phyloP scores from a whole-genome alignment of 1,140 invertebrate genomes.

The Augochlora pura region DNA sequence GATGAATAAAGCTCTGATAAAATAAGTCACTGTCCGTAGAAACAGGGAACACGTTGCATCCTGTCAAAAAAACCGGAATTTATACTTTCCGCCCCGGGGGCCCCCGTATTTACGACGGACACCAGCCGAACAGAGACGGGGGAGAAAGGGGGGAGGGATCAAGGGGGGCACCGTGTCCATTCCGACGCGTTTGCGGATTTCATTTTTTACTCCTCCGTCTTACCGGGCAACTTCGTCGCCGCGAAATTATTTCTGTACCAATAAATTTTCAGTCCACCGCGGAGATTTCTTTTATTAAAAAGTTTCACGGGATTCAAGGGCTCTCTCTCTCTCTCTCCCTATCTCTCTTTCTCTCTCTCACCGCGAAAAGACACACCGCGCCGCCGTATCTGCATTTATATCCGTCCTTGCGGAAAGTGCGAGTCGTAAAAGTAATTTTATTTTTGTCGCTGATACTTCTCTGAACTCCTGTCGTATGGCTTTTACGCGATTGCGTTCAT shows the following conservation, averaged over 20 bases:
- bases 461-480: background rate
- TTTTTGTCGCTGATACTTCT: background rate
- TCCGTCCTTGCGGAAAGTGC: background rate
- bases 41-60: background rate
- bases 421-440: conserved; percentile 13
- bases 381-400: conserved; percentile 7
- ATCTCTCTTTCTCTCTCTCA: no score
- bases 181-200: background rate
- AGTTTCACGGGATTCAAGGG: background rate
- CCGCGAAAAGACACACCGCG: background rate
- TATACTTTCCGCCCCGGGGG: background rate
- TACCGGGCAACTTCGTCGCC: background rate
- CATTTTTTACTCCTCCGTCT: background rate
- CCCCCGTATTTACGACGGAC: background rate
- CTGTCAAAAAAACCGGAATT: conserved; percentile 9
- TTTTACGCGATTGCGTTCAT: background rate
- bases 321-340: no score
- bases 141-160: no score
- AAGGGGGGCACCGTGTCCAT: background rate
- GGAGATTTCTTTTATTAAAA: conserved; percentile 13
- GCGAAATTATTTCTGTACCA: conserved; percentile 2
- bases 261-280: background rate
- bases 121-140: background rate
- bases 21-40: conserved; percentile 6
- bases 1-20: conserved; percentile 19